A percentile compares a stretch with the other conserved stretches of the same genome.
These are phyloP conservation scores for Strix aluco DNA, from an alignment of 2,113 vertebrate species.

Conservation along the genomic window DNA sequence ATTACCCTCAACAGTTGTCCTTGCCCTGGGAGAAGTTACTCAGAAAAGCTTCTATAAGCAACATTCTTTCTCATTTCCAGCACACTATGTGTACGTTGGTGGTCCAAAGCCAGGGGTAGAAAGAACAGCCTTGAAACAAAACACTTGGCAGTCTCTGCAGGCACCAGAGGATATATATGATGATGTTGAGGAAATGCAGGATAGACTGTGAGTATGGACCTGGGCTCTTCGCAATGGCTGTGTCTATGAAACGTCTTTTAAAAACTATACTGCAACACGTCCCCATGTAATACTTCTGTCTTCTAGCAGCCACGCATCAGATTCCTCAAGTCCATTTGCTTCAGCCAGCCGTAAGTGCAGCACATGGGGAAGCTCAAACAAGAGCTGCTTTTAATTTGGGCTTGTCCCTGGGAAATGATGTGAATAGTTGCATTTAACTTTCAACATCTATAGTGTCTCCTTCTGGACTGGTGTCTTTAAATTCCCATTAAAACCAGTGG, in stretches of 20 bases:
- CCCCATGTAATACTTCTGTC: background rate
- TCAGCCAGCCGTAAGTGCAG: slow-evolving; percentile 64
- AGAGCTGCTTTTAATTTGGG: slow-evolving; percentile 10
- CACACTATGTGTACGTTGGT: slow-evolving; percentile 60
- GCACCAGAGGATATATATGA: slow-evolving; percentile 62
- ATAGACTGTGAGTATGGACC: slow-evolving; percentile 46
- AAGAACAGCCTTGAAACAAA: slow-evolving; percentile 68
- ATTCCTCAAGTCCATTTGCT: background rate
- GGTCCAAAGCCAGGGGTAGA: slow-evolving; percentile 70
- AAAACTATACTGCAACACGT: background rate
- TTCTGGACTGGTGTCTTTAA: background rate
- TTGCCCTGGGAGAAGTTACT: background rate
- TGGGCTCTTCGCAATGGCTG: background rate
- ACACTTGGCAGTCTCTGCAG: background rate
- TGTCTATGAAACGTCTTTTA: background rate
- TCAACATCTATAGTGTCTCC: background rate
- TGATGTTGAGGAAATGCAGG: slow-evolving; percentile 26
- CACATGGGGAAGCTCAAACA: background rate
- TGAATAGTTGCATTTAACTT: background rate
- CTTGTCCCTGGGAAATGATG: background rate
- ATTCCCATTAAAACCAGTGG: background rate
- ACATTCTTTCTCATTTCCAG: slow-evolving; percentile 60
- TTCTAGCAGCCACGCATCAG: slow-evolving; percentile 18
- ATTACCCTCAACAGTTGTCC: background rate
- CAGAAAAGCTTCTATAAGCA: background rate